Percentiles rank a stretch among this genome's conserved stretches.
These are phyloP conservation scores for Lasioglossum calceatum DNA, from an alignment of 2,888 invertebrate species.

Conservation along the genomic window DNA sequence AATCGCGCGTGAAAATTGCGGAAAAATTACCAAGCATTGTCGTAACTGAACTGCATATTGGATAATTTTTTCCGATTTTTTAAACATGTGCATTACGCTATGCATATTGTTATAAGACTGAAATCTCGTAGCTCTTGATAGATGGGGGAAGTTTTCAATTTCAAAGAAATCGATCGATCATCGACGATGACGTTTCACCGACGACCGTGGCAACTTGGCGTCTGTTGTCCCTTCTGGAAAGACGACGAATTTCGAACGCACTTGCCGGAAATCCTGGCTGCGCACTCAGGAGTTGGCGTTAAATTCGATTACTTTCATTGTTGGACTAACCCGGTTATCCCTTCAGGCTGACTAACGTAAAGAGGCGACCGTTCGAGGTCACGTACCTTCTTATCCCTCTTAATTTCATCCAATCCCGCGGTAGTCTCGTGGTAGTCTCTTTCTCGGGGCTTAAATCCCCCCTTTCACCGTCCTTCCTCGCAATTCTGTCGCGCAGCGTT, in stretches of 20 bases:
- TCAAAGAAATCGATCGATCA: conserved; percentile 49
- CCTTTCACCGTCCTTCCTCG: conserved; percentile 25
- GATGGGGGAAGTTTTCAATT: neutral
- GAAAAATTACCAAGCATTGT: neutral
- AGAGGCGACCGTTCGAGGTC: conserved; percentile 76
- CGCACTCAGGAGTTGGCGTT: conserved; percentile 78
- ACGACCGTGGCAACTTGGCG: conserved; percentile 54
- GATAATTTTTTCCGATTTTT: neutral
- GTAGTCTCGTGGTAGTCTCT: conserved; percentile 53
- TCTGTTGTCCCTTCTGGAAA: conserved; percentile 53
- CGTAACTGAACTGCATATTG: neutral
- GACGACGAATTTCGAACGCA: conserved; percentile 69
- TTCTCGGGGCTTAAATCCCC: conserved; percentile 43
- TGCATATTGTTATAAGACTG: neutral
- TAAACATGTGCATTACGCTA: neutral
- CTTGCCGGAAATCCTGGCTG: conserved; percentile 74
- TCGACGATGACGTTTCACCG: conserved; percentile 66
- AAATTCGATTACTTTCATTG: conserved; percentile 83
- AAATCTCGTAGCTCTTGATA: neutral
- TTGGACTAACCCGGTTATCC: conserved; percentile 81
- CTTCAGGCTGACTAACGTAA: conserved; percentile 74
- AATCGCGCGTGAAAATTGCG: neutral
- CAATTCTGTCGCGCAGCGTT: neutral
- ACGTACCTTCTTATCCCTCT: conserved; percentile 79
- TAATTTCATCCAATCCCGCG: conserved; percentile 75